A percentile compares a stretch with the other conserved stretches of the same genome.
phyloP scores from a whole-genome alignment of 2,113 vertebrate genomes.

The Ivindomyrus marchei region DNA sequence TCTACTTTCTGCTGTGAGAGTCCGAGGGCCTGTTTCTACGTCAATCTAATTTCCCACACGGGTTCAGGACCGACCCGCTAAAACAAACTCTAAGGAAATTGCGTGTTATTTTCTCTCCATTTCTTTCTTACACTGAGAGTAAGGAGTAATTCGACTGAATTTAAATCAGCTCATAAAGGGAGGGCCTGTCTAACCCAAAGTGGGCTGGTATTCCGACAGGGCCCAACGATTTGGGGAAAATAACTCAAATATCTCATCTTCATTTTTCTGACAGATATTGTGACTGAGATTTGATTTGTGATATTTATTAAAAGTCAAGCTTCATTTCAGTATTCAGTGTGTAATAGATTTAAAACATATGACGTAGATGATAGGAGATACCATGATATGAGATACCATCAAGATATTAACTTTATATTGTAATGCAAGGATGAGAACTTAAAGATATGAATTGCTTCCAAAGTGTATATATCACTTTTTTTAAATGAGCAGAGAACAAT shows the following conservation, averaged over 20 bases:
- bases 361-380: background rate
- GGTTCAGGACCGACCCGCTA: background rate
- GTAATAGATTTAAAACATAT: background rate
- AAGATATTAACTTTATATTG: background rate
- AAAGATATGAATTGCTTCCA: background rate
- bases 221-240: background rate
- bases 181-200: background rate
- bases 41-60: conserved; percentile 1
- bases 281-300: background rate
- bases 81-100: background rate
- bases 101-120: background rate
- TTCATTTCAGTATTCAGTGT: background rate
- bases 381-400: background rate
- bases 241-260: background rate
- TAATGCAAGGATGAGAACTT: background rate
- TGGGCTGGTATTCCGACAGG: background rate
- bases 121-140: background rate
- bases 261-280: background rate
- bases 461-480: background rate
- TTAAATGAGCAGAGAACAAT: background rate
- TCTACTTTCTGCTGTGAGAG: conserved; percentile 8
- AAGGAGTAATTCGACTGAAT: background rate
- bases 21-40: background rate
- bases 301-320: background rate
- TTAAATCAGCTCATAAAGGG: background rate